Evolutionary conservation across 2,888 invertebrate genomes (phyloP).

Genomic region (Fragum sueziense): DNA sequence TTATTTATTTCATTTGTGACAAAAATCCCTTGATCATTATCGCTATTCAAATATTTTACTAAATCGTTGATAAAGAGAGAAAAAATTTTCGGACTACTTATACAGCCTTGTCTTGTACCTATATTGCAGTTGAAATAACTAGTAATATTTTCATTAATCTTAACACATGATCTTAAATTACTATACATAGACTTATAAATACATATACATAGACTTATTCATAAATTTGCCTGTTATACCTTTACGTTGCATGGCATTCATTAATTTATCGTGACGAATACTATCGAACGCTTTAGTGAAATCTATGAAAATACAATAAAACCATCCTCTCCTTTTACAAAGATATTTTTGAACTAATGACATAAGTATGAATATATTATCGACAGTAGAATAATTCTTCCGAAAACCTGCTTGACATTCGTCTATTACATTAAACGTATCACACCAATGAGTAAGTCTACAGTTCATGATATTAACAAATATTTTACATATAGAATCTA

Average conservation of each 20-base stretch:
- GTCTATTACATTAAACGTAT: constrained; percentile 16
- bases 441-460: constrained; percentile 19
- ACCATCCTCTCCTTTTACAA: constrained; percentile 12
- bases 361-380: constrained; percentile 40
- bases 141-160: neutral
- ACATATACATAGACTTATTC: no score
- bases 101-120: neutral
- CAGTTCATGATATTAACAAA: constrained; percentile 3
- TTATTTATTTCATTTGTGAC: neutral
- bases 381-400: no score
- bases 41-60: neutral
- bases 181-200: neutral
- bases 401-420: no score
- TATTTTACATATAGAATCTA: constrained; percentile 26
- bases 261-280: constrained; percentile 5
- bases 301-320: constrained; percentile 24
- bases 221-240: constrained; percentile 1
- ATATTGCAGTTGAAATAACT: neutral
- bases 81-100: neutral
- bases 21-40: neutral
- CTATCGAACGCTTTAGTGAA: constrained; percentile 32
- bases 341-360: constrained; percentile 31
- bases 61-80: neutral
- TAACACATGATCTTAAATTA: neutral
- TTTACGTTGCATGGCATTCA: neutral